Conservation (phyloP, 2,888 invertebrate genomes). For the Pachymerium ferrugineum region DNA sequence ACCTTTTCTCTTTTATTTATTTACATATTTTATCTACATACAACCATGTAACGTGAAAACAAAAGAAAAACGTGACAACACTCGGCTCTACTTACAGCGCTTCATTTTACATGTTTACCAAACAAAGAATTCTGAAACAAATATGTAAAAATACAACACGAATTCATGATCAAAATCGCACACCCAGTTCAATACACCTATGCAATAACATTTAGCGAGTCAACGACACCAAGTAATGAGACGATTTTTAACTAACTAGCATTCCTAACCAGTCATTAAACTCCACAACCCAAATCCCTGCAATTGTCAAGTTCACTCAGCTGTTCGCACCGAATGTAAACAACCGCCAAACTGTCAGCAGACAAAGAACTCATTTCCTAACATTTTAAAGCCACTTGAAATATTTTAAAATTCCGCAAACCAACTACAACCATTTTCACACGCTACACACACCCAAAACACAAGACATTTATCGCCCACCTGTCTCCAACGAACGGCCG, state of each 20-base stretch:
- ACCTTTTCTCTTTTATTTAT: too few relatives aligned
- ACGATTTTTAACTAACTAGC: not conserved
- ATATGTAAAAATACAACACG: too few relatives aligned
- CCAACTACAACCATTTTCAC: not conserved
- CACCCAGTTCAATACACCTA: too few relatives aligned
- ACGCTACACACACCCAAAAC: not conserved
- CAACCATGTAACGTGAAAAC: too few relatives aligned
- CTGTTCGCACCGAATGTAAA: constrained; percentile 24
- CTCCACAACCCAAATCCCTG: not conserved
- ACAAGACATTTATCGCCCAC: not conserved
- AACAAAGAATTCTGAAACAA: too few relatives aligned
- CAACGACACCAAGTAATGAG: not conserved
- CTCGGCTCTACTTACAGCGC: too few relatives aligned
- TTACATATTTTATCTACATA: too few relatives aligned
- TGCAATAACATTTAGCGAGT: too few relatives aligned
- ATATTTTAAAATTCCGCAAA: not conserved
- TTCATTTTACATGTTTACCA: too few relatives aligned
- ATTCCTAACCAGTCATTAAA: not conserved
- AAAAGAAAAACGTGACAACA: too few relatives aligned
- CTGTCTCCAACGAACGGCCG: not conserved
- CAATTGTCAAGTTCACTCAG: constrained; percentile 28
- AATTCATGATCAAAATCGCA: too few relatives aligned
- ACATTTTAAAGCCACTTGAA: not conserved
- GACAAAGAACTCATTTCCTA: not conserved
- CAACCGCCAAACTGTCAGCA: constrained; percentile 5